phyloP scores from a whole-genome alignment of 2,888 invertebrate species.

The Tyria jacobaeae region DNA sequence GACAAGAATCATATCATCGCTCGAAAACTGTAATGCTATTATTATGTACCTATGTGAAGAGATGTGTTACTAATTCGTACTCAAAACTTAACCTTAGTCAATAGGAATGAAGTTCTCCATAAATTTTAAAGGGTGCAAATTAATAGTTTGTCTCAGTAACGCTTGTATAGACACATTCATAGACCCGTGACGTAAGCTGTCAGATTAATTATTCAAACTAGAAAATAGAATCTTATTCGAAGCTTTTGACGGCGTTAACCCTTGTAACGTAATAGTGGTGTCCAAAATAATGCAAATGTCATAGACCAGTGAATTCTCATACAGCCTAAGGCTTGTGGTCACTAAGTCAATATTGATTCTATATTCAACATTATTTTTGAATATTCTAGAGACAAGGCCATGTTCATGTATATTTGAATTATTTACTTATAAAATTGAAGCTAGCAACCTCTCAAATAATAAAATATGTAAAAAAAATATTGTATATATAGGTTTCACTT shows the following conservation, averaged over 20 bases:
- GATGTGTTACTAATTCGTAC: conserved; percentile 39
- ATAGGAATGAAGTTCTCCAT: conserved; percentile 52
- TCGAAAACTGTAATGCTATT: too few relatives aligned
- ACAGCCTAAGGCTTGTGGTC: background rate
- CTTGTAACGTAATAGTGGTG: conserved; percentile 61
- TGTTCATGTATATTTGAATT: too few relatives aligned
- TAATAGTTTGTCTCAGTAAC: conserved; percentile 56
- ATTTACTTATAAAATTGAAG: too few relatives aligned
- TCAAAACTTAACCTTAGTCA: conserved; percentile 54
- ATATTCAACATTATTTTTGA: background rate
- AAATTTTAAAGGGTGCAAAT: conserved; percentile 47
- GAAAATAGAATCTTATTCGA: conserved; percentile 66
- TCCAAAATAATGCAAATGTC: conserved; percentile 44
- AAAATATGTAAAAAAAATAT: too few relatives aligned
- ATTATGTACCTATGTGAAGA: background rate
- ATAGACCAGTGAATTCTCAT: background rate
- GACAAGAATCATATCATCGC: too few relatives aligned
- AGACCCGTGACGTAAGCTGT: conserved; percentile 75
- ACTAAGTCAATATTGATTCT: background rate
- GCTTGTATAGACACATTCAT: conserved; percentile 73
- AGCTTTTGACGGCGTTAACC: conserved; percentile 55
- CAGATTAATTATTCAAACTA: conserved; percentile 82
- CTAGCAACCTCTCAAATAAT: too few relatives aligned
- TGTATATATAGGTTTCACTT: too few relatives aligned
- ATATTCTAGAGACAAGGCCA: too few relatives aligned